A percentile compares a stretch with the other conserved stretches of the same genome.
These are phyloP conservation scores for Cnemophilus loriae DNA, from an alignment of 2,113 vertebrate species.

Conservation along the genomic window DNA sequence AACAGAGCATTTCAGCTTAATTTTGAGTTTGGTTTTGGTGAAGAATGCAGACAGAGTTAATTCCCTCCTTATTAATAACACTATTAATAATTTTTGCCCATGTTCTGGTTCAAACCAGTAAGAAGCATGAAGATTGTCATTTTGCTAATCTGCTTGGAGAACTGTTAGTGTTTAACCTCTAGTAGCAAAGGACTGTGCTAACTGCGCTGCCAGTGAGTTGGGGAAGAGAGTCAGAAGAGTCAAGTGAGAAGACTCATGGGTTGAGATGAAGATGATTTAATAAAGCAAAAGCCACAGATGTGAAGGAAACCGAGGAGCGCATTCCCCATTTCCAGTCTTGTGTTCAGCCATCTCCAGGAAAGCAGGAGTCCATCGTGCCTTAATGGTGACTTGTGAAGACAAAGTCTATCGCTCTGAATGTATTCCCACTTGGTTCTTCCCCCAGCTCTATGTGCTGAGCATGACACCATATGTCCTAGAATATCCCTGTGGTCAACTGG, in stretches of 20 bases:
- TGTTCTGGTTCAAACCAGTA: not conserved
- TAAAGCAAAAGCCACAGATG: not conserved
- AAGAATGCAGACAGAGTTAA: not conserved
- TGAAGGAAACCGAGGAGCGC: not conserved
- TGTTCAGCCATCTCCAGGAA: not conserved
- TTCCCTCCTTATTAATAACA: fast-evolving
- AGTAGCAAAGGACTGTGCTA: fast-evolving
- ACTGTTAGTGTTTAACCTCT: not conserved
- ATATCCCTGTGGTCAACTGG: not conserved
- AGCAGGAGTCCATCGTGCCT: not conserved
- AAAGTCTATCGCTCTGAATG: not conserved
- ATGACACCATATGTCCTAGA: not conserved
- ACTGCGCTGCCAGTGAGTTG: not conserved
- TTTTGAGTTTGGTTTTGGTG: not conserved
- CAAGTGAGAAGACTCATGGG: not conserved
- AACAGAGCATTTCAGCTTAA: not conserved
- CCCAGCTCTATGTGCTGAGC: not conserved
- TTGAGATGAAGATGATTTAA: not conserved
- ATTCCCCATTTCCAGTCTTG: not conserved
- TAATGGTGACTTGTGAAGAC: not conserved
- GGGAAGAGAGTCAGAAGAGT: not conserved
- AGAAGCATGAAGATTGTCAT: fast-evolving
- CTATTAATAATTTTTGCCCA: not conserved
- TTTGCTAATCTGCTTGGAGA: not conserved
- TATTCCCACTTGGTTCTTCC: not conserved